A percentile compares a stretch with the other conserved stretches of the same genome.
Conservation (phyloP, 1,140 invertebrate genomes). For the Drosophila parabipectinata region DNA sequence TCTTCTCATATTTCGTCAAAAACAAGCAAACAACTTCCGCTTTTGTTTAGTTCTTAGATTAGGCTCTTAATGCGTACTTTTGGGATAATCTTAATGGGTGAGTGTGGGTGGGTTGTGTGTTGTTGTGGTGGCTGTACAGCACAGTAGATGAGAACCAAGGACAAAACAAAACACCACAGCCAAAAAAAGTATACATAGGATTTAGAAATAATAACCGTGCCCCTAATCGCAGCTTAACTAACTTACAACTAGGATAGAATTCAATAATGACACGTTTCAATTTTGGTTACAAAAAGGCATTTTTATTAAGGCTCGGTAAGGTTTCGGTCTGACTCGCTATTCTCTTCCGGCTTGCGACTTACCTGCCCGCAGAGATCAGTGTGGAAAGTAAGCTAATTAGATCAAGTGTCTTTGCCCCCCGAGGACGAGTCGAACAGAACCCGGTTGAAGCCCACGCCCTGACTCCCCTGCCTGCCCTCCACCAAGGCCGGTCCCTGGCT, state of each 20-base stretch:
- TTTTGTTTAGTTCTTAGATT: slow-evolving; percentile 47
- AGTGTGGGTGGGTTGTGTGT: slow-evolving; percentile 23
- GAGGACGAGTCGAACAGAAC: slow-evolving; percentile 22
- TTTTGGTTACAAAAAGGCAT: slow-evolving; percentile 70
- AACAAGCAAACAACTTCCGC: slow-evolving; percentile 69
- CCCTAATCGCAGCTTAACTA: slow-evolving; percentile 43
- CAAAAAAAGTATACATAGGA: slow-evolving; percentile 25
- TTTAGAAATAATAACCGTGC: slow-evolving; percentile 38
- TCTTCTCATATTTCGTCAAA: slow-evolving; percentile 11
- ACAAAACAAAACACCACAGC: slow-evolving; percentile 73
- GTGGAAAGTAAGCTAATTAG: slow-evolving; percentile 8
- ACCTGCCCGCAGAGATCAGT: slow-evolving; percentile 46
- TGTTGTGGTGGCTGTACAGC: slow-evolving; percentile 32
- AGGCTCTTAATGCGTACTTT: slow-evolving; percentile 11
- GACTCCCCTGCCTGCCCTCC: not conserved
- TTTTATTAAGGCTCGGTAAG: slow-evolving; percentile 54
- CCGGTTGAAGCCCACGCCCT: slow-evolving; percentile 4
- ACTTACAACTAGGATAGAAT: slow-evolving; percentile 64
- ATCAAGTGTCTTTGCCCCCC: slow-evolving; percentile 17
- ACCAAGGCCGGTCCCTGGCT: not conserved
- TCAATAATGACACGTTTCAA: slow-evolving; percentile 80
- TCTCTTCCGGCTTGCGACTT: slow-evolving; percentile 34
- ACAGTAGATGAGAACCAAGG: slow-evolving; percentile 50
- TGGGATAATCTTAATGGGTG: slow-evolving; percentile 12
- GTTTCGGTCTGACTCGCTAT: not conserved